Conservation (phyloP, 1,140 invertebrate genomes). For the Aculops lycopersici region DNA sequence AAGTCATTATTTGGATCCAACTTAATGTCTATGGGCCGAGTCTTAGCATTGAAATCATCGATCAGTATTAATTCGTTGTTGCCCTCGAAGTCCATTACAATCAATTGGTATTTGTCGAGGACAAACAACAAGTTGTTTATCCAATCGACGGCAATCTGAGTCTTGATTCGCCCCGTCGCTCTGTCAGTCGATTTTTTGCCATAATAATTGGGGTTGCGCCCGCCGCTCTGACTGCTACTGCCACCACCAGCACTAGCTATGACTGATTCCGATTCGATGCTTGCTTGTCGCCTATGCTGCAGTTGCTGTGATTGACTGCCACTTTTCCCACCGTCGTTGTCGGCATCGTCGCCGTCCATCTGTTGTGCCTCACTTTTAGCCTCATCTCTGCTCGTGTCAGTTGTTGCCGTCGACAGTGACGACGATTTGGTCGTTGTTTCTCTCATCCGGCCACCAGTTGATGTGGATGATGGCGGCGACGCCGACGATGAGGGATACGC, state of each 20-base stretch:
- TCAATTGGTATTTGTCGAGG: background rate
- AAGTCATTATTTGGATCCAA: conserved; percentile 69
- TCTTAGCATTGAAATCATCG: conserved; percentile 13
- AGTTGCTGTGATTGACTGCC: background rate
- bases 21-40: conserved; percentile 42
- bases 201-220: background rate
- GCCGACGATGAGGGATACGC: too few relatives aligned
- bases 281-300: background rate
- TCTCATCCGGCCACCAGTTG: too few relatives aligned
- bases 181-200: background rate
- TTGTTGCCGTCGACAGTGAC: background rate
- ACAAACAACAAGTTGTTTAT: background rate
- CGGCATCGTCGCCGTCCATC: background rate
- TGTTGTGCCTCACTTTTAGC: background rate
- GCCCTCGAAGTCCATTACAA: background rate
- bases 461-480: too few relatives aligned
- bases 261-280: background rate
- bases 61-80: background rate
- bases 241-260: background rate
- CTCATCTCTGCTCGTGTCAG: background rate
- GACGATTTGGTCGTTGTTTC: background rate
- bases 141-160: background rate
- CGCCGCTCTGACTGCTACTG: background rate
- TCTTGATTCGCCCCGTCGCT: background rate
- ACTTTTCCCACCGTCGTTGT: background rate